Evolutionary conservation across 2,797 vertebrate species (phyloP), one percentile per base, ranked within the genome.

Genomic region (Pyrocephalus nanus): DNA sequence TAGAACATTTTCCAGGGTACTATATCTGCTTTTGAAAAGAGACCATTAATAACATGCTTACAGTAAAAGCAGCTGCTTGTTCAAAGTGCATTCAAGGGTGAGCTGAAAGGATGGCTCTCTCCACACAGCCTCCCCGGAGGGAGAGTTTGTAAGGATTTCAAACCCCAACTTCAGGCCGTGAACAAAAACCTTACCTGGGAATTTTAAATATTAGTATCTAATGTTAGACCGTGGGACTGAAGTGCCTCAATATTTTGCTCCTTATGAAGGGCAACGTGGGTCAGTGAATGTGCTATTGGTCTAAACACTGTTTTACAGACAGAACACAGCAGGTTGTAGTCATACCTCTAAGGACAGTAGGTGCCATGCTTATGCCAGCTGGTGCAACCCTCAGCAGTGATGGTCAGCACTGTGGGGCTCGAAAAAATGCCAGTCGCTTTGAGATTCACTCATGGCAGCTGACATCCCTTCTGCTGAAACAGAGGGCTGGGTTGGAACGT

Each of bases 21-120:
- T 97, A 95, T 98, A 96, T 98, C 95, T 97, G 93, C 96, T 98
- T 98, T 97, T 97, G 96, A 98, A 97, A 98, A 97, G 95, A 97
- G 93, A 97, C 96, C 97, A 97, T 98, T 98, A 98, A 98, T 97
- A 98, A 97, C 58, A 88, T 96, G 94, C 97, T 98, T 97, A 97
- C 76, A 76, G 97, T 96, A 98, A 97, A 97, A 96, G 95, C 96
- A 97, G 97, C 87, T 95, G 91, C 96, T 97, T 97, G 94, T 97
- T 98, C 97, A 98, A 97, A 98, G 97, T 97, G 96, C 96, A 98
- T 97, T 97, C 97, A 98, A 92, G 96, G 96, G 96, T 97, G 96
- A 98, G 96, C 92, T 97, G 96, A 97, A 96, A 47, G 86, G 96
- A 97, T 93, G 62, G 48, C 61, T 97, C 95, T 97, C 94, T 93